Evolutionary conservation across 2,113 vertebrate species (phyloP).

Genomic region (Ceratotherium simum): DNA sequence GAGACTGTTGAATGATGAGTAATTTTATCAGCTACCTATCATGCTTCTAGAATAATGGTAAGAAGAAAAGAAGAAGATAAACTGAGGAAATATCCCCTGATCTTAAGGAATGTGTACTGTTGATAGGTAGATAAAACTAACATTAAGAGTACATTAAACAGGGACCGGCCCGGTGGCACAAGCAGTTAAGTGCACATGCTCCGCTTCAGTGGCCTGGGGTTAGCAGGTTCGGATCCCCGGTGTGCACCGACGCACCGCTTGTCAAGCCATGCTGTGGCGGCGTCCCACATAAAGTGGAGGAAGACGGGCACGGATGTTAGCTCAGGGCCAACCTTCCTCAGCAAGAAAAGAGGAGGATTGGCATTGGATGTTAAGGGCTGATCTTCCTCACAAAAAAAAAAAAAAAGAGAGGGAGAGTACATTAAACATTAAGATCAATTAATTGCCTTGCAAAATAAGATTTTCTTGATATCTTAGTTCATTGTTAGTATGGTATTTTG

Average conservation of each 20-base stretch:
- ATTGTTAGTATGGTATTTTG: slow-evolving; percentile 8
- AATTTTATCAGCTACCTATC: background rate
- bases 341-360: too few relatives aligned
- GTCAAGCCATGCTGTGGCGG: too few relatives aligned
- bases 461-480: slow-evolving; percentile 3
- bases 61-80: slow-evolving; percentile 44
- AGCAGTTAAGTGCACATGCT: too few relatives aligned
- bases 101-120: background rate
- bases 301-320: too few relatives aligned
- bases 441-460: slow-evolving; percentile 4
- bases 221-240: too few relatives aligned
- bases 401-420: background rate
- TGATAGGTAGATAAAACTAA: background rate
- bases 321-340: too few relatives aligned
- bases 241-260: too few relatives aligned
- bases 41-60: background rate
- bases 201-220: too few relatives aligned
- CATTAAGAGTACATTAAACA: background rate
- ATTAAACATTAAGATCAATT: background rate
- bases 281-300: too few relatives aligned
- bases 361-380: too few relatives aligned
- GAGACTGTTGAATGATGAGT: slow-evolving; percentile 1
- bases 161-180: too few relatives aligned
- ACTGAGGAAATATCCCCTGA: background rate
- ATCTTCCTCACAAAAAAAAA: background rate